Evolutionary conservation across 1,140 invertebrate species (phyloP).

Genomic region (Musca vetustissima): DNA sequence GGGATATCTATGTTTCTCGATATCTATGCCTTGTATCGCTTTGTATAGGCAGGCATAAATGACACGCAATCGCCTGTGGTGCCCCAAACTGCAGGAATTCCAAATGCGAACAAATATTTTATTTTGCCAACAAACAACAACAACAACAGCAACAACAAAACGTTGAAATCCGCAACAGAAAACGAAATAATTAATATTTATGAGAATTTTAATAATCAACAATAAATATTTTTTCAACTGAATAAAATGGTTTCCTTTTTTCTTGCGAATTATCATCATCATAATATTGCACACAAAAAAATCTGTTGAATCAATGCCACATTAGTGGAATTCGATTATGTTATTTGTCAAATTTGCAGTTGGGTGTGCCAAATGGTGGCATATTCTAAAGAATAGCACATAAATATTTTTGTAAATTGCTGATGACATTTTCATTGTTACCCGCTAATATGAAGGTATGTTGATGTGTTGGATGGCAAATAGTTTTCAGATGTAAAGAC

Average conservation of each 20-base stretch:
- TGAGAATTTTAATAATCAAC: not conserved
- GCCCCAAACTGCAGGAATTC: conserved; percentile 2
- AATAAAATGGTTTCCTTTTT: no score
- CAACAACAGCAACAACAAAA: not conserved
- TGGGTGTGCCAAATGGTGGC: no score
- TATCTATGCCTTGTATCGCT: not conserved
- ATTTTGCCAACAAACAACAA: not conserved
- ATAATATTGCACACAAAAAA: no score
- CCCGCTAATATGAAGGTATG: no score
- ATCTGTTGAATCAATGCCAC: no score
- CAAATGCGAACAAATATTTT: not conserved
- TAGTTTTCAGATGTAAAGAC: no score
- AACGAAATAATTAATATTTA: conserved; percentile 24
- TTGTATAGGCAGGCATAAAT: not conserved
- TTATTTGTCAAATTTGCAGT: no score
- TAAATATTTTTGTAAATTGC: not conserved
- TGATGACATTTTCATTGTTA: not conserved
- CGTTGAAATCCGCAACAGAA: not conserved
- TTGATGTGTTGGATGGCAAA: no score
- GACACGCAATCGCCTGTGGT: conserved; percentile 12
- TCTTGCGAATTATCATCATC: no score
- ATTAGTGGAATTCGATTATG: no score
- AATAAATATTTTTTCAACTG: no score
- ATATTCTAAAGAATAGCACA: not conserved
- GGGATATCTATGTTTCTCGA: no score